A percentile compares a stretch with the other conserved stretches of the same genome.
Evolutionary conservation across 92 coral and sea anemone species (phyloP).

Genomic region (Phenganax stokvisi): DNA sequence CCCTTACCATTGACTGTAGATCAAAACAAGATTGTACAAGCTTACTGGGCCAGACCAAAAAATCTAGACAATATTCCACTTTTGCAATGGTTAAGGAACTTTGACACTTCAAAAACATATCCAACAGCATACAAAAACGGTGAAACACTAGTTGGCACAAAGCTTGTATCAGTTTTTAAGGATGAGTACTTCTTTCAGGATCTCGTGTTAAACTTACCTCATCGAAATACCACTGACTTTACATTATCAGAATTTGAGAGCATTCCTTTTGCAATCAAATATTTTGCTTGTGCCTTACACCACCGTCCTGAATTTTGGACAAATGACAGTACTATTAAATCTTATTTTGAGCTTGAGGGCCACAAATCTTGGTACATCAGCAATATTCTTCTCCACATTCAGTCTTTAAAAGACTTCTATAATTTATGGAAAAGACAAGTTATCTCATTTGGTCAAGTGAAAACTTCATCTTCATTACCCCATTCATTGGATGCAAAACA

Average conservation of each 20-base stretch:
- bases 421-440: background rate
- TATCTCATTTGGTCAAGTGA: too few species aligned
- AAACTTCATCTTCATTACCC: background rate
- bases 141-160: slow-evolving; percentile 32
- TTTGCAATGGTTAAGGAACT: slow-evolving; percentile 28
- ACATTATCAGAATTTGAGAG: background rate
- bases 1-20: background rate
- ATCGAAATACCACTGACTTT: background rate
- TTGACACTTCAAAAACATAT: background rate
- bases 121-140: slow-evolving; percentile 20
- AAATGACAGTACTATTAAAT: background rate
- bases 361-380: background rate
- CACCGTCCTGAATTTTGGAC: background rate
- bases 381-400: background rate
- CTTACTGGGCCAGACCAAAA: slow-evolving; percentile 20
- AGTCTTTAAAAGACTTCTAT: slow-evolving; percentile 3
- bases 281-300: slow-evolving; percentile 14
- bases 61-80: background rate
- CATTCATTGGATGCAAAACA: slow-evolving; percentile 6
- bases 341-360: background rate
- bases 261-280: background rate
- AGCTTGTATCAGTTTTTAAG: slow-evolving; percentile 4
- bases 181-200: slow-evolving; percentile 28
- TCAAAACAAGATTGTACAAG: background rate
- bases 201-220: slow-evolving; percentile 18